phyloP scores from a whole-genome alignment of 1,140 invertebrate species.

The Gryon sp. region DNA sequence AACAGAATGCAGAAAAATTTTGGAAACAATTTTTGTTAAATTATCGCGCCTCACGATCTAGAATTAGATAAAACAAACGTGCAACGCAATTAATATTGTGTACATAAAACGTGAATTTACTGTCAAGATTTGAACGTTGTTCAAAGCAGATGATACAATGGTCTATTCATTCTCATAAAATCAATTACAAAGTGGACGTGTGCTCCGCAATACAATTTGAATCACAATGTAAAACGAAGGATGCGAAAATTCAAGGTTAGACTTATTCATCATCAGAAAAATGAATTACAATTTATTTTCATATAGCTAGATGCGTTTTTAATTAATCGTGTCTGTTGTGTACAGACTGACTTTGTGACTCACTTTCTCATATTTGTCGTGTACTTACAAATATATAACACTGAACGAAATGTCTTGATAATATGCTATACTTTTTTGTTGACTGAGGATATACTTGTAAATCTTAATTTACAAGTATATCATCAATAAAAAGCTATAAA shows the following conservation, averaged over 20 bases:
- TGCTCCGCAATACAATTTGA: slow-evolving; percentile 26
- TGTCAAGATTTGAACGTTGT: slow-evolving; percentile 18
- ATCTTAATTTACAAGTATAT: no score
- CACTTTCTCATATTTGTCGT: not conserved
- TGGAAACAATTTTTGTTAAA: no score
- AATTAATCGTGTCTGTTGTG: slow-evolving; percentile 30
- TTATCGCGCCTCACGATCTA: not conserved
- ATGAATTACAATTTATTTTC: slow-evolving; percentile 45
- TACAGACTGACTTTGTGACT: slow-evolving; percentile 24
- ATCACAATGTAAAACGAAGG: slow-evolving; percentile 17
- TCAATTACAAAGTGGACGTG: slow-evolving; percentile 28
- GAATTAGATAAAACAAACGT: not conserved
- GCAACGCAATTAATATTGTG: slow-evolving; percentile 14
- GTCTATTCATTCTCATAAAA: slow-evolving; percentile 46
- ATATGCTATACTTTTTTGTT: no score
- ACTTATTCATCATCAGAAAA: slow-evolving; percentile 34
- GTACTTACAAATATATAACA: no score
- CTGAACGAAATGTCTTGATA: no score
- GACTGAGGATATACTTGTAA: no score
- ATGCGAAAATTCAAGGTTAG: slow-evolving; percentile 48
- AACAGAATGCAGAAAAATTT: no score
- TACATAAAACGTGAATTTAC: slow-evolving; percentile 11
- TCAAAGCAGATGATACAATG: slow-evolving; percentile 14
- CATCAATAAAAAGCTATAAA: no score
- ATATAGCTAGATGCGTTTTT: slow-evolving; percentile 35